Evolutionary conservation across 1,140 invertebrate genomes (phyloP), one percentile per base, ranked within the genome.

Genomic region (Phocides pigmalion): DNA sequence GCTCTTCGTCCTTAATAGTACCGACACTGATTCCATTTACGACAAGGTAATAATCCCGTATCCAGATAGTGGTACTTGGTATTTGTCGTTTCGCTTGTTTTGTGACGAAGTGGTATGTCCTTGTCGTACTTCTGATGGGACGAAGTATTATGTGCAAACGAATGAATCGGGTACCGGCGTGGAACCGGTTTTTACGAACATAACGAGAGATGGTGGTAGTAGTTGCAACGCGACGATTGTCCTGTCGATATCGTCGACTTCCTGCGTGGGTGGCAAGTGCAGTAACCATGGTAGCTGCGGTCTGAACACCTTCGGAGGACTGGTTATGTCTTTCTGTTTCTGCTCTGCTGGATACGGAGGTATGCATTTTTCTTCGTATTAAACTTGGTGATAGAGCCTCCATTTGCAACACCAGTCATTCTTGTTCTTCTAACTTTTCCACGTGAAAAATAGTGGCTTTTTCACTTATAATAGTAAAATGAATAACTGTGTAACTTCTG

Each of bases 41-140:
- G 92, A 92, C 0, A 93, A 93, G 44, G 75, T 95, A 5, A 92
- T 95, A 64, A 94, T 97, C 9, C 96, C 96, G 1, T 97, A 94
- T 81, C 96, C 96, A 0, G 96, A 97, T 75, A 93, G 94, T 11
- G 96, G 96, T 0, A 82, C 85, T 11, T 97, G 96, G 96, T 96
- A 95, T 82, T 74, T 96, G 5, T 95, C 93, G 2, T 84, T 95
- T 39, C 93, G 92, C 11, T 73, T 95, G 15, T 96, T 95, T 74
- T 94, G 94, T 58, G 91, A 93, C 39, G 82, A 81, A 6, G 75
- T 77, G 0, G 89, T 92, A 0, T 92, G 90, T 68, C 91, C 91
- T 12, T 92, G 90, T 73, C 74, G 56, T 0, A 86, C 84, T 4
- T 84, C 82, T 11, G 71, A 86, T 11, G 81, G 79, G 3, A 89